These are phyloP conservation scores for Centropus bengalensis DNA, from an alignment of 2,113 vertebrate species.

Conservation along the genomic window DNA sequence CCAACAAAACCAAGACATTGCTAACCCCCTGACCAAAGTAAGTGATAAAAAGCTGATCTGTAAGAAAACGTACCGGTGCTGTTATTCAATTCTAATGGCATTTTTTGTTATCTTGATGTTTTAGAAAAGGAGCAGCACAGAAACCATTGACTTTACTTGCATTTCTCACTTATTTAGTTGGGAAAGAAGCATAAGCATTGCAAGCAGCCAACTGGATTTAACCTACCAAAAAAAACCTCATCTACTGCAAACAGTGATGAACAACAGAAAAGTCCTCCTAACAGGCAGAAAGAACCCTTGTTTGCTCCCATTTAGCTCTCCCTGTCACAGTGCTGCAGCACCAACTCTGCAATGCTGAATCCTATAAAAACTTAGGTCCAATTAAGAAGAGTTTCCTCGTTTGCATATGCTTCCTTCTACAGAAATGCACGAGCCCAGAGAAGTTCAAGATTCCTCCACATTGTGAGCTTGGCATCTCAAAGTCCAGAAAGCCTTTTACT, in stretches of 20 bases:
- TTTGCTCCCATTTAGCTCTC: background rate
- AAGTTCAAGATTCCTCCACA: background rate
- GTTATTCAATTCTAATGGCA: background rate
- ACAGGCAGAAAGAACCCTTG: background rate
- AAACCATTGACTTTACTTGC: background rate
- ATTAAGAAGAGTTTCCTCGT: background rate
- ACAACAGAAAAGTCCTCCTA: background rate
- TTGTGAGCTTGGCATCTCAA: background rate
- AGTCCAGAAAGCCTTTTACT: background rate
- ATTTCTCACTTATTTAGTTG: background rate
- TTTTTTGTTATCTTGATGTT: background rate
- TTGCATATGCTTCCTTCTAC: background rate
- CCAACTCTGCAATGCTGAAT: background rate
- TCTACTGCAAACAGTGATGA: background rate
- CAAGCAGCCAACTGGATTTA: background rate
- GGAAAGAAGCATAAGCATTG: background rate
- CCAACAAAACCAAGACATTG: background rate
- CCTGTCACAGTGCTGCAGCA: background rate
- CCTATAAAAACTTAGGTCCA: background rate
- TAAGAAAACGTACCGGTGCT: background rate
- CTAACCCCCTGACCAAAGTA: background rate
- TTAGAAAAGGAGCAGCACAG: background rate
- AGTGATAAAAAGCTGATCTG: background rate
- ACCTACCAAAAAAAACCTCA: background rate
- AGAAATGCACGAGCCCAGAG: background rate